Evolutionary conservation across 2,797 vertebrate species (phyloP).

Genomic region (Rhinoraja longicauda): DNA sequence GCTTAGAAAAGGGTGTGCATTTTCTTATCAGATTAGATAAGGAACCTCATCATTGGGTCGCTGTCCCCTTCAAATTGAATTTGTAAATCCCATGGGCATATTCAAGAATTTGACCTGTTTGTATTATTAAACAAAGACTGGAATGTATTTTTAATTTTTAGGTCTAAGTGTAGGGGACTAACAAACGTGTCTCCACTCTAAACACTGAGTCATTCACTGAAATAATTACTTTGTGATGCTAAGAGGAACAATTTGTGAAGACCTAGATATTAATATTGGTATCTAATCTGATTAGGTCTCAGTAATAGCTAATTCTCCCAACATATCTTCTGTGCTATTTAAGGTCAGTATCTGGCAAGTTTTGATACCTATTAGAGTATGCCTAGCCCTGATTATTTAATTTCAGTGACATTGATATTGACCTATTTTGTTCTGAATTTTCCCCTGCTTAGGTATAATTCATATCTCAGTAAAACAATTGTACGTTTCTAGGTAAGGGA

Average conservation of each 20-base stretch:
- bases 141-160: not conserved
- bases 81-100: not conserved
- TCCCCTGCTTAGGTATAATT: slow-evolving; percentile 89
- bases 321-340: not conserved
- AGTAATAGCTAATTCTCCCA: not conserved
- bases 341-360: not conserved
- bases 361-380: slow-evolving; percentile 8
- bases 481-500: slow-evolving; percentile 97
- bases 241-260: not conserved
- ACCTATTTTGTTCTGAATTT: slow-evolving; percentile 49
- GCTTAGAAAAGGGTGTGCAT: not conserved
- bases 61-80: not conserved
- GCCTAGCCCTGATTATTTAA: slow-evolving; percentile 25
- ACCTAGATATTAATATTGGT: not conserved
- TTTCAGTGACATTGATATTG: slow-evolving; percentile 54
- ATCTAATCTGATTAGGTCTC: not conserved
- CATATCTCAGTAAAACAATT: slow-evolving; percentile 79
- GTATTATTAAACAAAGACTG: not conserved
- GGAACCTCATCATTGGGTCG: not conserved
- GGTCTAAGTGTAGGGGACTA: not conserved
- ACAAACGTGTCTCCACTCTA: not conserved
- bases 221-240: not conserved
- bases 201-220: not conserved
- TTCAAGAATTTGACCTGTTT: not conserved
- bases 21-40: slow-evolving; percentile 1